These are phyloP conservation scores for Coregonus suidteri DNA, from an alignment of 2,797 vertebrate species.

Conservation along the genomic window DNA sequence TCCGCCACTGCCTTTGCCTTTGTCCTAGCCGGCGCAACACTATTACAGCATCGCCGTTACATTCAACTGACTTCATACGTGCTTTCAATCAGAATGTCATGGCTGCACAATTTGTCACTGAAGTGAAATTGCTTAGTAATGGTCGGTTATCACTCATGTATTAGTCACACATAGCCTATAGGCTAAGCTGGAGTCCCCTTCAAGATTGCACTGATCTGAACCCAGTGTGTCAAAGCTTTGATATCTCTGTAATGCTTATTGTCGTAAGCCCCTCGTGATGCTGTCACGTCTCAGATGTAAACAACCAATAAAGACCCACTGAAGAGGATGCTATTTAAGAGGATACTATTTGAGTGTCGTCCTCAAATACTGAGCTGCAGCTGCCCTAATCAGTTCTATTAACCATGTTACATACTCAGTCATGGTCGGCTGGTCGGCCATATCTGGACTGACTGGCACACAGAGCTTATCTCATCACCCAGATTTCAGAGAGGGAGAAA, in stretches of 20 bases:
- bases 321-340: background rate
- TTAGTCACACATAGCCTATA: background rate
- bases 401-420: background rate
- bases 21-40: background rate
- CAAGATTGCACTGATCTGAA: background rate
- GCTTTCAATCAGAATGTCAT: background rate
- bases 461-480: background rate
- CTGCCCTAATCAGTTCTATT: background rate
- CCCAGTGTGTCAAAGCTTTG: background rate
- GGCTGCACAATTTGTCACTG: background rate
- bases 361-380: background rate
- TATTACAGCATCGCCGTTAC: background rate
- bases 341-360: background rate
- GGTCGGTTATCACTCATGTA: background rate
- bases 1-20: background rate
- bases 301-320: background rate
- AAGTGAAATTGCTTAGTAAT: background rate
- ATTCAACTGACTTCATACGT: background rate
- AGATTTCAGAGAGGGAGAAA: too few relatives aligned
- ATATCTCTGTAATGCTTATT: background rate
- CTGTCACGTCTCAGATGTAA: background rate
- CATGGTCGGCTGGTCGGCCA: background rate
- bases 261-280: background rate
- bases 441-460: background rate
- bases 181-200: background rate